Conservation (phyloP, 2,113 vertebrate species). For the Nothobranchius furzeri region DNA sequence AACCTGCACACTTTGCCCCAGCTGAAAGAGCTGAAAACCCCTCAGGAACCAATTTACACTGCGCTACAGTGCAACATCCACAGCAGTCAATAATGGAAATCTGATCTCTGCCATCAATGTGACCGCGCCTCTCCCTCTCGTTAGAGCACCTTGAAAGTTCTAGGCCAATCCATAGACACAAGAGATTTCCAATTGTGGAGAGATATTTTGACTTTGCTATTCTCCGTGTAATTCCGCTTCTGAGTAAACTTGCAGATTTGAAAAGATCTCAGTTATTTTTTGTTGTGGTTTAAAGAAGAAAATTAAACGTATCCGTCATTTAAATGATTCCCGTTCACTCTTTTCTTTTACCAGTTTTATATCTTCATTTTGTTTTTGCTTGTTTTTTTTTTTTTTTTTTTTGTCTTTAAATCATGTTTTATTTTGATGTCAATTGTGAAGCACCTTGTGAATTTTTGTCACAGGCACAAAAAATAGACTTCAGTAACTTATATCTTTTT, state of each 20-base stretch:
- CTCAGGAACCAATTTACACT: slow-evolving; percentile 99
- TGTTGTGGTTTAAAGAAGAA: neutral
- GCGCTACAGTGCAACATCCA: slow-evolving; percentile 95
- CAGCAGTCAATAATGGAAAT: slow-evolving; percentile 98
- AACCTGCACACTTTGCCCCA: slow-evolving; percentile 85
- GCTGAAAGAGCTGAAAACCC: slow-evolving; percentile 84
- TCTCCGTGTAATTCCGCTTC: slow-evolving; percentile 66
- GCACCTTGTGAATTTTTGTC: too few species aligned
- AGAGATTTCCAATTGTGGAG: slow-evolving; percentile 75
- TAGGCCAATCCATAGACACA: slow-evolving; percentile 73
- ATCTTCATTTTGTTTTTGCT: too few species aligned
- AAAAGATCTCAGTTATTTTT: slow-evolving; percentile 14
- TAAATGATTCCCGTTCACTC: too few species aligned
- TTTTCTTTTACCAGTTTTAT: too few species aligned
- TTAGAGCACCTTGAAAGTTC: slow-evolving; percentile 88
- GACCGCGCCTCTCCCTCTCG: slow-evolving; percentile 86
- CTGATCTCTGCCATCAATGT: slow-evolving; percentile 92
- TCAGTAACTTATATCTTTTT: too few species aligned
- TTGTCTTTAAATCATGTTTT: too few species aligned
- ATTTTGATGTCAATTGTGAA: too few species aligned
- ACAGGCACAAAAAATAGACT: too few species aligned
- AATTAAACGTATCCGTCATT: neutral
- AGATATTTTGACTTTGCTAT: slow-evolving; percentile 74
- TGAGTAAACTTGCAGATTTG: slow-evolving; percentile 37
- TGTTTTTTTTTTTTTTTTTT: too few species aligned